These are phyloP conservation scores for Diogma glabrata DNA, from an alignment of 2,888 invertebrate genomes.

Conservation along the genomic window DNA sequence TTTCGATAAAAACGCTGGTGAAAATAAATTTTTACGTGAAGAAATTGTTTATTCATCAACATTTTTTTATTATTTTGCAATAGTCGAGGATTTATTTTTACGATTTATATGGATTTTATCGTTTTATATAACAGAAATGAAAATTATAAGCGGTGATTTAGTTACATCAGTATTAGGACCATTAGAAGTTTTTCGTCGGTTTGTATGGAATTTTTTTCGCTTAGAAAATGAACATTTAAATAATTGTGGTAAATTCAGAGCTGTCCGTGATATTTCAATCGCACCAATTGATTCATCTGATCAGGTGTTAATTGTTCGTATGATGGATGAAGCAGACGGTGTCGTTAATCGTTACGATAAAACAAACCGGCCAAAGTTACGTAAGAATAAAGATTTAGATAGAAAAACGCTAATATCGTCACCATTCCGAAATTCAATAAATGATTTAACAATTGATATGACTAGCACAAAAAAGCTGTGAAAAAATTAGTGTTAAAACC, in stretches of 20 bases:
- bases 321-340: constrained; percentile 93
- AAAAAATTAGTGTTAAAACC: not conserved
- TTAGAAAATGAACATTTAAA: constrained; percentile 98
- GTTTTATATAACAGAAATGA: constrained; percentile 71
- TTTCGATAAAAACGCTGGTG: constrained; percentile 80
- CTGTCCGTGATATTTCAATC: constrained; percentile 94
- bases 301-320: constrained; percentile 75
- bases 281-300: constrained; percentile 89
- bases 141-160: constrained; percentile 61
- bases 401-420: constrained; percentile 41
- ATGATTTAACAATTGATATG: constrained; percentile 34
- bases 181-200: constrained; percentile 82
- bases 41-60: constrained; percentile 91
- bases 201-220: constrained; percentile 99
- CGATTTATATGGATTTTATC: constrained; percentile 90
- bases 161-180: constrained; percentile 76
- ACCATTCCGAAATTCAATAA: constrained; percentile 29
- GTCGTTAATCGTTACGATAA: constrained; percentile 59
- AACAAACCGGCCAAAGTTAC: constrained; percentile 45
- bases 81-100: constrained; percentile 85
- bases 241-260: constrained; percentile 98
- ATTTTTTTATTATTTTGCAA: constrained; percentile 82
- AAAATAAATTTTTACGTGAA: constrained; percentile 83
- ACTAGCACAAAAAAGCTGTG: constrained; percentile 22
- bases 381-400: constrained; percentile 48